These are phyloP conservation scores for Selenia dentaria DNA, from an alignment of 2,888 invertebrate genomes.

Conservation along the genomic window DNA sequence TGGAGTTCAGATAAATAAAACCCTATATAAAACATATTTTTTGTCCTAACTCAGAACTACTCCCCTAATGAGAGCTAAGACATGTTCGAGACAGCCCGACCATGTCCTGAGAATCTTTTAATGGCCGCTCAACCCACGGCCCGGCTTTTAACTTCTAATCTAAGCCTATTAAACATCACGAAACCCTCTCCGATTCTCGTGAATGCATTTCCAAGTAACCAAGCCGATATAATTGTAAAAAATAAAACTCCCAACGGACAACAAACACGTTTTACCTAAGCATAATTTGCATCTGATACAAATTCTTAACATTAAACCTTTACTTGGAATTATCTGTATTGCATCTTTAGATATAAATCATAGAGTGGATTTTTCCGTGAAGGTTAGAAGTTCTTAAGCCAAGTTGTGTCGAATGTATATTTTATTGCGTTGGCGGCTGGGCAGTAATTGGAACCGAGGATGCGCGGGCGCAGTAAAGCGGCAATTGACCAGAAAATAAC, in stretches of 20 bases:
- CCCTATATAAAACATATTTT: conserved; percentile 23
- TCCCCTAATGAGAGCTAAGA: conserved; percentile 57
- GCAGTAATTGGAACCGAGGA: conserved; percentile 82
- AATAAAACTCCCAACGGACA: conserved; percentile 78
- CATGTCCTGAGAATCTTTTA: conserved; percentile 68
- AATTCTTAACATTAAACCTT: conserved; percentile 28
- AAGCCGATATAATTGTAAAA: conserved; percentile 81
- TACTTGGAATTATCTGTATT: conserved; percentile 14
- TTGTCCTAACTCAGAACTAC: conserved; percentile 36
- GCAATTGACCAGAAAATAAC: conserved; percentile 85
- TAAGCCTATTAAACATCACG: conserved; percentile 81
- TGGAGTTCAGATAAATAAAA: too few species aligned
- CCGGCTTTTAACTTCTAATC: conserved; percentile 82
- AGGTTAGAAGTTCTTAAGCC: conserved; percentile 35
- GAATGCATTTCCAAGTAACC: conserved; percentile 83
- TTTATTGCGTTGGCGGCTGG: conserved; percentile 82
- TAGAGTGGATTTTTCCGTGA: conserved; percentile 36
- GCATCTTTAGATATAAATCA: background rate
- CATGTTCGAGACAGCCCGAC: conserved; percentile 34
- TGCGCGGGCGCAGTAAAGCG: conserved; percentile 82
- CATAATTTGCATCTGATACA: conserved; percentile 74
- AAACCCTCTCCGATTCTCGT: conserved; percentile 74
- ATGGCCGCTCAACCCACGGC: conserved; percentile 59
- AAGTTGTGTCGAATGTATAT: conserved; percentile 39
- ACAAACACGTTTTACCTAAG: conserved; percentile 83